Percentiles rank a stretch among this genome's conserved stretches.
Evolutionary conservation across 2,113 vertebrate genomes (phyloP).

Genomic region (Aplodontia rufa): DNA sequence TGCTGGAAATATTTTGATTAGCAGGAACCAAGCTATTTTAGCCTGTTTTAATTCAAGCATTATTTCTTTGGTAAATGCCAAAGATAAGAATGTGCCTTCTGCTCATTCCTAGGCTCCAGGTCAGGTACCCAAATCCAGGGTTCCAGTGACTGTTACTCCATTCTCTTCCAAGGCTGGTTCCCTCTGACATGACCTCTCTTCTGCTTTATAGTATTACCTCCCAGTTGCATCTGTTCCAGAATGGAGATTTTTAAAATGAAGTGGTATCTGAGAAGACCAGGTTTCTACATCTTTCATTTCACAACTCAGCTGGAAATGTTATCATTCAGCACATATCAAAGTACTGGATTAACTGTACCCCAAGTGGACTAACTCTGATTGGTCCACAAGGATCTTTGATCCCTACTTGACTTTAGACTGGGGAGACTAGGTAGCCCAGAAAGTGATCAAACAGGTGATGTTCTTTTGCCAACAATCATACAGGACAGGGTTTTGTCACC

Average conservation of each 20-base stretch:
- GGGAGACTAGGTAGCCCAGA: not conserved
- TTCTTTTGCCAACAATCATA: not conserved
- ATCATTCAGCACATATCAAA: not conserved
- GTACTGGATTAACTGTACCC: not conserved
- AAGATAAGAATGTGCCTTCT: not conserved
- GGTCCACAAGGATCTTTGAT: not conserved
- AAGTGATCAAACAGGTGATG: not conserved
- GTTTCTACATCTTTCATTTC: not conserved
- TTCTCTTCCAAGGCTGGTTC: not conserved
- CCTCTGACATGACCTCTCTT: not conserved
- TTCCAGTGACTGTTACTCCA: not conserved
- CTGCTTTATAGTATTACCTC: not conserved
- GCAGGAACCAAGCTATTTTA: not conserved
- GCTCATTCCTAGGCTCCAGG: not conserved
- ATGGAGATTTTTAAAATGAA: not conserved
- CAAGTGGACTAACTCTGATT: not conserved
- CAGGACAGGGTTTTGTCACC: not conserved
- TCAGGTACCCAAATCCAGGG: not conserved
- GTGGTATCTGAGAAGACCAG: not conserved
- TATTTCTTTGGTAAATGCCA: not conserved
- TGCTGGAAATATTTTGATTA: not conserved
- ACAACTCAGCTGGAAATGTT: not conserved
- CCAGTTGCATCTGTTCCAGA: not conserved
- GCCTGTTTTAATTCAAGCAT: not conserved
- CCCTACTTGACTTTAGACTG: not conserved